These are phyloP conservation scores for Platyura marginata DNA, from an alignment of 1,140 invertebrate genomes.

Conservation along the genomic window DNA sequence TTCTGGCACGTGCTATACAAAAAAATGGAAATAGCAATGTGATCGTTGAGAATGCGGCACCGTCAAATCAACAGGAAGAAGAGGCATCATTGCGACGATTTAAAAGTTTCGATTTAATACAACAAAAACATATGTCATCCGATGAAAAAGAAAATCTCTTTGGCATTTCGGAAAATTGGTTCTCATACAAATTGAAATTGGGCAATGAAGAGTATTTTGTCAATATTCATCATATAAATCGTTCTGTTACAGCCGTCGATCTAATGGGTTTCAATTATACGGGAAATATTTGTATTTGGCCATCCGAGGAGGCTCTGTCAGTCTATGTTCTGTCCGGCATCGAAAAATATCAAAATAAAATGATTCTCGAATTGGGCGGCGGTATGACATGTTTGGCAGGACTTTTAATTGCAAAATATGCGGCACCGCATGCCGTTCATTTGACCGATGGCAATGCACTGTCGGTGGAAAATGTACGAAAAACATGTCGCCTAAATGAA, in stretches of 20 bases:
- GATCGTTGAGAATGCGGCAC: constrained; percentile 16
- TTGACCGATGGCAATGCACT: constrained; percentile 64
- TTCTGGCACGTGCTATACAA: constrained; percentile 43
- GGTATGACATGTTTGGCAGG: constrained; percentile 75
- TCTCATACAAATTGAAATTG: constrained; percentile 31
- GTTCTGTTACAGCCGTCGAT: constrained; percentile 43
- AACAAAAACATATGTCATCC: constrained; percentile 21
- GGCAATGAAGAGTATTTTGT: constrained; percentile 26
- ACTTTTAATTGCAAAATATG: constrained; percentile 50
- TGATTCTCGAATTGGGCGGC: constrained; percentile 60
- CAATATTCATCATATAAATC: constrained; percentile 35
- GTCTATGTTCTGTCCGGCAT: constrained; percentile 52
- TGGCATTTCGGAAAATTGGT: constrained; percentile 27
- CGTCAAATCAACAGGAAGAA: constrained; percentile 12
- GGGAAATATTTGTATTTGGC: constrained; percentile 82
- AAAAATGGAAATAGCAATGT: constrained; percentile 13
- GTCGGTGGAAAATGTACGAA: constrained; percentile 53
- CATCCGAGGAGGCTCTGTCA: constrained; percentile 68
- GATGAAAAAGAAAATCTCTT: constrained; percentile 17
- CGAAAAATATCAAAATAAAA: constrained; percentile 40
- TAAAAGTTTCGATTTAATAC: constrained; percentile 20
- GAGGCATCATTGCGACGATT: constrained; percentile 20
- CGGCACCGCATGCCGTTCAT: constrained; percentile 33
- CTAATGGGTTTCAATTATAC: constrained; percentile 79
- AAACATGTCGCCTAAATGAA: constrained; percentile 40